Percentiles rank a stretch among this genome's conserved stretches.
Conservation (phyloP, 2,113 vertebrate genomes). For the Notothenia coriiceps region DNA sequence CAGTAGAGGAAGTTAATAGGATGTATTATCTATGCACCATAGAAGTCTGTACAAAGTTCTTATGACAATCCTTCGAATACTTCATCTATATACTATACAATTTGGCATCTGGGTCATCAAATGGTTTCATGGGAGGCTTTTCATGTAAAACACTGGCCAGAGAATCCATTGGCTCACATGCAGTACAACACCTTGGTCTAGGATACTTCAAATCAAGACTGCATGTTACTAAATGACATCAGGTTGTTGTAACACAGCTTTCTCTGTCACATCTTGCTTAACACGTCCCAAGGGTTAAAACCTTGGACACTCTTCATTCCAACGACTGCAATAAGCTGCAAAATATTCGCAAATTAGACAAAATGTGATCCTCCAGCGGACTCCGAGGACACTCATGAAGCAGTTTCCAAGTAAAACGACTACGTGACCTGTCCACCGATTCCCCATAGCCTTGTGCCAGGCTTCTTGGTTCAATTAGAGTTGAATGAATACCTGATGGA, state of each 20-base stretch:
- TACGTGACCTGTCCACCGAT: conserved; percentile 24
- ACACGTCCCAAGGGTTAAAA: conserved; percentile 9
- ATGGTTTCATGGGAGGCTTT: neutral
- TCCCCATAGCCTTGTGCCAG: conserved; percentile 20
- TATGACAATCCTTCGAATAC: neutral
- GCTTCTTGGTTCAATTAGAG: conserved; percentile 36
- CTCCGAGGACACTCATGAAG: conserved; percentile 18
- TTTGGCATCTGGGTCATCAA: neutral
- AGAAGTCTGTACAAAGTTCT: neutral
- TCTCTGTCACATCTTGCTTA: conserved; percentile 32
- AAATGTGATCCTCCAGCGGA: conserved; percentile 33
- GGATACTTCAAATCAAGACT: neutral
- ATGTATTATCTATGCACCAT: too few relatives aligned
- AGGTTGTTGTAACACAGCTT: conserved; percentile 27
- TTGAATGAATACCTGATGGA: conserved; percentile 42
- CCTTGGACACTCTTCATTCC: conserved; percentile 19
- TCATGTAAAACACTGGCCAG: neutral
- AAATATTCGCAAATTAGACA: conserved; percentile 33
- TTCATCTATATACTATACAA: neutral
- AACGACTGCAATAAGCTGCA: conserved; percentile 14
- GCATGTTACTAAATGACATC: conserved; percentile 1
- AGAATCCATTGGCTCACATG: neutral
- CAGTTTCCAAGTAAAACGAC: conserved; percentile 29
- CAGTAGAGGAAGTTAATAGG: too few relatives aligned
- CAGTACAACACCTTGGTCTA: conserved; percentile 11